These are phyloP conservation scores for Dolichotis patagonum DNA, from an alignment of 2,113 vertebrate species.

Conservation along the genomic window DNA sequence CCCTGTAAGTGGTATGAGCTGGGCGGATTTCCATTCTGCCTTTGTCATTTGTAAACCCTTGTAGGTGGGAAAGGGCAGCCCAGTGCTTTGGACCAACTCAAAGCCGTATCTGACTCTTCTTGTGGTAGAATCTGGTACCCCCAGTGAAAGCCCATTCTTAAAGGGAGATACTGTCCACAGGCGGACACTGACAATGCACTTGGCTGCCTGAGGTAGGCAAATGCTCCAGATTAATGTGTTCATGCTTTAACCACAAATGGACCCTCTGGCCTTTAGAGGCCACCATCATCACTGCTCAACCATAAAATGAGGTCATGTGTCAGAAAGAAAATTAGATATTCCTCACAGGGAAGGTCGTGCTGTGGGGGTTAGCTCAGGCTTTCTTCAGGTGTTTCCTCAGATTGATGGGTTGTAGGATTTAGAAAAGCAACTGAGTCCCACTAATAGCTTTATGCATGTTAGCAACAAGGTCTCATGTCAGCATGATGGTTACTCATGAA, in stretches of 20 bases:
- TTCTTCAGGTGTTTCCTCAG: background rate
- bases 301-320: background rate
- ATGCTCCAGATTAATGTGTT: background rate
- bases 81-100: background rate
- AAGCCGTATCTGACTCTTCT: background rate
- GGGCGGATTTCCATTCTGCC: background rate
- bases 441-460: background rate
- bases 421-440: background rate
- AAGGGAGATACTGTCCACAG: background rate
- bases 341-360: background rate
- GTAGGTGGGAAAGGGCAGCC: background rate
- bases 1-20: background rate
- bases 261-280: background rate
- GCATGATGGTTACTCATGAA: fast-evolving
- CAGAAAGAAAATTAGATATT: background rate
- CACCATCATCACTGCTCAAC: background rate
- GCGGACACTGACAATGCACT: background rate
- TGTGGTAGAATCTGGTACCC: background rate
- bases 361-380: background rate
- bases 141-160: background rate
- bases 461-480: fast-evolving
- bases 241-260: background rate
- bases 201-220: background rate
- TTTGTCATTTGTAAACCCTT: background rate
- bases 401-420: background rate